Evolutionary conservation across 53 echinoderm and acorn worm genomes (phyloP), one percentile per base, ranked within the genome.

Genomic region (Temnopleurus reevesii): DNA sequence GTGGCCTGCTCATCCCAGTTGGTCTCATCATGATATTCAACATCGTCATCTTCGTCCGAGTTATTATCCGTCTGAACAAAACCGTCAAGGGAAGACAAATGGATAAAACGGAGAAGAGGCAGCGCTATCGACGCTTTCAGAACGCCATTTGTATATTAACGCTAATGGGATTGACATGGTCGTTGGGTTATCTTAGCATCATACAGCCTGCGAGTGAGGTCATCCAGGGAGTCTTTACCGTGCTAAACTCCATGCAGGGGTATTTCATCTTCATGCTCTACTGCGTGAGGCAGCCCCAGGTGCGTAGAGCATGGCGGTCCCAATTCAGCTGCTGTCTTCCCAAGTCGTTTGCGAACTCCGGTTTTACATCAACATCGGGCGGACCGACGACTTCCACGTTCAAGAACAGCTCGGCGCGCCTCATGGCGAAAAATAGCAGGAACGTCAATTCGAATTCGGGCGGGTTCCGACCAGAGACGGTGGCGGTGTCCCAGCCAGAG

Each of bases 241-340:
- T 93, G 6, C 79, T 93, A 5, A 93, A 93, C 55, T 89, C 93
- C 23, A 84, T 93, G 54, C 93, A 93, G 65, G 93, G 93, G 0
- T 93, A 93, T 45, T 91, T 89, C 34, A 93, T 93, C 79, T 93
- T 93, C 77, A 93, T 93, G 93, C 21, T 91, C 24, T 93, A 93
- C 45, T 91, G 93, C 55, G 91, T 93, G 12, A 89, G 91, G 25
- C 93, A 91, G 86, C 59, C 93, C 0, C 89, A 91, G 41, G 91
- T 93, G 6, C 83, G 95, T 1, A 77, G 86, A 43, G 54, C 45
- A 28, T 94, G 94, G 94, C 83, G 55, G 4, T 35, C 54, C 17
- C 83, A 83, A 36, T 83, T 83, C 56, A 35, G 55, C 54, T 83
- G 83, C 56, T 83, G 57, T 12, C 23, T 83, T 8, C 56, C 83